Conservation (phyloP, 2,797 vertebrate genomes). For the Melanotaenia parkinsoni region DNA sequence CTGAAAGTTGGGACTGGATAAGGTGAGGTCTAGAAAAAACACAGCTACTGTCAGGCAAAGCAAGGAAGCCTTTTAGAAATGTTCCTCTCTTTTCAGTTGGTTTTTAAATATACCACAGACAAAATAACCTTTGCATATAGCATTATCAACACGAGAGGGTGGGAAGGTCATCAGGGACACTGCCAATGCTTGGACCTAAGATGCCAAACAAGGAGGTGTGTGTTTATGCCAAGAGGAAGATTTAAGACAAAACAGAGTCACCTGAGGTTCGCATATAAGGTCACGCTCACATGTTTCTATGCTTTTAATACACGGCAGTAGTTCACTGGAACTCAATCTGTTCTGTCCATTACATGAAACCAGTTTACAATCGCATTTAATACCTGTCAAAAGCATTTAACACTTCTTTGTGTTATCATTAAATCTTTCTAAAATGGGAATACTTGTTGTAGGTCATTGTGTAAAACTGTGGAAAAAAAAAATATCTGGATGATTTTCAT, state of each 20-base stretch:
- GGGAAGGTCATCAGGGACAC: conserved; percentile 62
- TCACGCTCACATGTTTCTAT: conserved; percentile 29
- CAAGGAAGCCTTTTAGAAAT: conserved; percentile 31
- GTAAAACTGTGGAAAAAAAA: not conserved
- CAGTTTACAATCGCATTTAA: conserved; percentile 12
- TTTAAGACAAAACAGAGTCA: conserved; percentile 49
- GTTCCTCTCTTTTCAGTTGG: not conserved
- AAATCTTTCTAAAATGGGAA: conserved; percentile 15
- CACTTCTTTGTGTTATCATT: not conserved
- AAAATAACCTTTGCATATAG: not conserved
- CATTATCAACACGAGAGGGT: conserved; percentile 13
- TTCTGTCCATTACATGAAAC: conserved; percentile 16
- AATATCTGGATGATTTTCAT: not conserved
- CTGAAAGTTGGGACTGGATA: conserved; percentile 9
- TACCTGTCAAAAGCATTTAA: conserved; percentile 18
- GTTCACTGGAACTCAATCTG: conserved; percentile 35
- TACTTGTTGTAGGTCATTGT: not conserved
- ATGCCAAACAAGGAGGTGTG: conserved; percentile 25
- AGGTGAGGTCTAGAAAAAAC: conserved; percentile 41
- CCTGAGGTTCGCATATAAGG: conserved; percentile 52
- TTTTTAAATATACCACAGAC: conserved; percentile 8
- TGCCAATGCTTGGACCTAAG: conserved; percentile 30
- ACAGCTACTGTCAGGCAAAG: conserved; percentile 29
- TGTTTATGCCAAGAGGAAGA: conserved; percentile 40
- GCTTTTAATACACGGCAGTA: conserved; percentile 51